These are phyloP conservation scores for Drosophila kokeensis DNA, from an alignment of 2,888 invertebrate genomes.

Conservation along the genomic window DNA sequence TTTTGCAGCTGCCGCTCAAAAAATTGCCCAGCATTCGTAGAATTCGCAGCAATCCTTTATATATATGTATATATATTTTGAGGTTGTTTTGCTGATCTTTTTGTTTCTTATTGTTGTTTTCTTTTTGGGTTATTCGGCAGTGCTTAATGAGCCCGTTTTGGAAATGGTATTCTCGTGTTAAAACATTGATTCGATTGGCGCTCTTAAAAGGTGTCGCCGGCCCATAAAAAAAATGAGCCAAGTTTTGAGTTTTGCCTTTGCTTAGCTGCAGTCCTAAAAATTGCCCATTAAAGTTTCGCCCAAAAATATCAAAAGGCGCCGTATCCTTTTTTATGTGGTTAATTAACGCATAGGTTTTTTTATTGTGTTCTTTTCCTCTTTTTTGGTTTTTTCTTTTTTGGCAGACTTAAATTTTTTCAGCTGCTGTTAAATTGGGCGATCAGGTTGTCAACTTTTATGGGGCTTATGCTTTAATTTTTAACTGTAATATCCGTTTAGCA, in stretches of 20 bases:
- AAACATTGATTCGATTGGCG: conserved; percentile 81
- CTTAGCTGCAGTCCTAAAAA: conserved; percentile 18
- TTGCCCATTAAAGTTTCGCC: conserved; percentile 67
- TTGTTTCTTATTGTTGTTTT: background rate
- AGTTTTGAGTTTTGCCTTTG: conserved; percentile 20
- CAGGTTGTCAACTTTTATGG: conserved; percentile 61
- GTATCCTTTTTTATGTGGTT: conserved; percentile 63
- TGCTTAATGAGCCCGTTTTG: conserved; percentile 75
- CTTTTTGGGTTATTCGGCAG: conserved; percentile 56
- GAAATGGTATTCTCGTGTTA: conserved; percentile 80
- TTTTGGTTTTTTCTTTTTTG: conserved; percentile 2
- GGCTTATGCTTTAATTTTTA: conserved; percentile 56
- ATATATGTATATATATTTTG: conserved; percentile 19
- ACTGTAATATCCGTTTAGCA: conserved; percentile 61
- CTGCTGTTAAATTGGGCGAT: conserved; percentile 62
- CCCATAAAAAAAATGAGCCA: conserved; percentile 62
- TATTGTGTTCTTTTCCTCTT: conserved; percentile 8
- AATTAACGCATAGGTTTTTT: conserved; percentile 64
- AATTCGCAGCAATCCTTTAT: conserved; percentile 59
- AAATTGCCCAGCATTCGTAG: conserved; percentile 63
- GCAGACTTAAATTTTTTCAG: conserved; percentile 59
- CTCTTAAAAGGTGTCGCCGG: conserved; percentile 79
- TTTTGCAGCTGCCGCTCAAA: conserved; percentile 65
- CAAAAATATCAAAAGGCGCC: conserved; percentile 67
- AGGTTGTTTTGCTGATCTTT: background rate